These are phyloP conservation scores for Hepsetus odoe DNA, from an alignment of 2,113 vertebrate genomes.

Conservation along the genomic window DNA sequence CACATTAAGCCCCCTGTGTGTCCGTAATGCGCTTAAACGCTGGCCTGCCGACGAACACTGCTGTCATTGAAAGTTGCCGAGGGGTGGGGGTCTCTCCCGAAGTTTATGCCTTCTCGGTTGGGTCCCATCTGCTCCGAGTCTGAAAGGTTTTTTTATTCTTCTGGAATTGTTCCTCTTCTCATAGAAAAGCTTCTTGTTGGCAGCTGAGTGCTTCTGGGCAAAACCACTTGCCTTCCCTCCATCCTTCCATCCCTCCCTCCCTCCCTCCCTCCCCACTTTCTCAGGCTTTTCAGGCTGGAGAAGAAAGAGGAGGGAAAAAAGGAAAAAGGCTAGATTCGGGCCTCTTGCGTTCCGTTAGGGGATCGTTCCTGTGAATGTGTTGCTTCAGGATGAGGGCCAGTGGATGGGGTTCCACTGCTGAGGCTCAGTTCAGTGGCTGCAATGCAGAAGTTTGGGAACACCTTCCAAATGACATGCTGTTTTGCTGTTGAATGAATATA, in stretches of 20 bases:
- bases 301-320: constrained; percentile 16
- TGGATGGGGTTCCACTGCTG: no score
- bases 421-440: no score
- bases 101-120: constrained; percentile 47
- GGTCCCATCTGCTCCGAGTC: constrained; percentile 47
- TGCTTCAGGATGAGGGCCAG: neutral
- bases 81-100: neutral
- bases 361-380: neutral
- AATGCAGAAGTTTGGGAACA: no score
- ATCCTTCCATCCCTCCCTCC: constrained; percentile 10
- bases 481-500: no score
- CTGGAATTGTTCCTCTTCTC: constrained; percentile 42
- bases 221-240: constrained; percentile 21
- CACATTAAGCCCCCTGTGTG: constrained; percentile 39
- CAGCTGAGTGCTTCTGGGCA: constrained; percentile 45
- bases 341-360: neutral
- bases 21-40: constrained; percentile 49
- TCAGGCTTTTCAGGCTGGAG: constrained; percentile 42
- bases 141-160: constrained; percentile 48
- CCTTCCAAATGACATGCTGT: no score
- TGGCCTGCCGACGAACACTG: constrained; percentile 23
- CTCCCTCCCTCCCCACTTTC: constrained; percentile 31
- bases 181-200: constrained; percentile 46
- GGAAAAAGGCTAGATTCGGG: constrained; percentile 2
- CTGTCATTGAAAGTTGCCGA: constrained; percentile 13